These are phyloP conservation scores for Lacerta agilis DNA, from an alignment of 2,797 vertebrate genomes.

Conservation along the genomic window DNA sequence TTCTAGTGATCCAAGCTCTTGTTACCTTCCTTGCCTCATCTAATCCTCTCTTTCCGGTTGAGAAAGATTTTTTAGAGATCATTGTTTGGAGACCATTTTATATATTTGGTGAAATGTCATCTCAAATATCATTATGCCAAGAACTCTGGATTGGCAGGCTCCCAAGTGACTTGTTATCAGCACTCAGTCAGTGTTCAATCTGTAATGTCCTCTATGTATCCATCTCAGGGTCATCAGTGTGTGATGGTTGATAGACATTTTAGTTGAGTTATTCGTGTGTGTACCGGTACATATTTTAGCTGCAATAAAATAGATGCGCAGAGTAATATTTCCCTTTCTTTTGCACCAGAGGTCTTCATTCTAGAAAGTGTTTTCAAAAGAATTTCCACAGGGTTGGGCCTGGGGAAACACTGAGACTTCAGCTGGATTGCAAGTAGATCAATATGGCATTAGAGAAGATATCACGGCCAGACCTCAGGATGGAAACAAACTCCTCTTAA, in stretches of 20 bases:
- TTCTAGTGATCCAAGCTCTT: background rate
- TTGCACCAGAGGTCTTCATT: background rate
- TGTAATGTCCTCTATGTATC: background rate
- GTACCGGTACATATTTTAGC: background rate
- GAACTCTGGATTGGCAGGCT: background rate
- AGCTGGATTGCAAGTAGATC: background rate
- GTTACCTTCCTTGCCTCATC: background rate
- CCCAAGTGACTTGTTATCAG: background rate
- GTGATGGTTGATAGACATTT: background rate
- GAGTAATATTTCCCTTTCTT: background rate
- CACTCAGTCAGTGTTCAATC: background rate
- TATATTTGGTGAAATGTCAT: background rate
- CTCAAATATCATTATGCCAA: background rate
- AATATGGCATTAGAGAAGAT: background rate
- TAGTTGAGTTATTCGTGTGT: background rate
- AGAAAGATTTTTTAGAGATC: background rate
- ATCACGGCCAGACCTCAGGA: background rate
- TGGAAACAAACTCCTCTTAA: background rate
- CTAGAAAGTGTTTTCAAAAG: background rate
- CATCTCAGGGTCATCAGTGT: background rate
- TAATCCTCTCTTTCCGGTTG: no score
- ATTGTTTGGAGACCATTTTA: background rate
- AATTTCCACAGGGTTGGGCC: background rate
- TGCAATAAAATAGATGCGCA: background rate
- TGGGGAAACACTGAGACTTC: background rate